Conservation (phyloP, 2,888 invertebrate genomes). For the Hypercompe scribonia region DNA sequence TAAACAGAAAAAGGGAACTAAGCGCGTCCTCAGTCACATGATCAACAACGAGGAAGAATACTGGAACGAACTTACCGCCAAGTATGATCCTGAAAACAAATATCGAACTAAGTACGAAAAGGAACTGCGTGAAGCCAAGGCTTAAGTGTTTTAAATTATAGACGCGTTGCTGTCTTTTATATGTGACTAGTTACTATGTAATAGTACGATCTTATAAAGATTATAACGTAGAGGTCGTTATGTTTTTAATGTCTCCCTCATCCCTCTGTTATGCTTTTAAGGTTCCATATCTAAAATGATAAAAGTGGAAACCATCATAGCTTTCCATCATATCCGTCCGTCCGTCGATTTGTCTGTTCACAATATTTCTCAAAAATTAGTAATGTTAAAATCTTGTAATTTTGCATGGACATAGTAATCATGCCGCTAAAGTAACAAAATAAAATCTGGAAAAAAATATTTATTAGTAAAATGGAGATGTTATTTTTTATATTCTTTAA, state of each 20-base stretch:
- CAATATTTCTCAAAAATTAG: too few relatives aligned
- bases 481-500: too few relatives aligned
- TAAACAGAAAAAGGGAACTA: slow-evolving; percentile 52
- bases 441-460: too few relatives aligned
- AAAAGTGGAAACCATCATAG: too few relatives aligned
- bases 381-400: too few relatives aligned
- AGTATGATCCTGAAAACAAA: slow-evolving; percentile 68
- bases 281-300: too few relatives aligned
- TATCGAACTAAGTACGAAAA: slow-evolving; percentile 66
- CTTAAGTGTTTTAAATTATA: not conserved
- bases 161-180: not conserved
- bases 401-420: too few relatives aligned
- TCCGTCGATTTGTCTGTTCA: too few relatives aligned
- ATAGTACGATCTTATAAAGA: not conserved
- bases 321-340: too few relatives aligned
- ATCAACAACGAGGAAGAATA: slow-evolving; percentile 63
- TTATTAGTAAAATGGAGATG: too few relatives aligned
- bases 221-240: not conserved
- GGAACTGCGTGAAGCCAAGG: slow-evolving; percentile 53
- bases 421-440: too few relatives aligned
- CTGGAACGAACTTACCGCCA: slow-evolving; percentile 66
- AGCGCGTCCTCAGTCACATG: slow-evolving; percentile 57
- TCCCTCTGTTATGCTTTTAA: too few relatives aligned
- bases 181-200: not conserved
- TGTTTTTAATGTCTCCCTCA: not conserved